Percentiles rank a stretch among this genome's conserved stretches.
Evolutionary conservation across 2,113 vertebrate species (phyloP).

Genomic region (Oreochromis spilurus): DNA sequence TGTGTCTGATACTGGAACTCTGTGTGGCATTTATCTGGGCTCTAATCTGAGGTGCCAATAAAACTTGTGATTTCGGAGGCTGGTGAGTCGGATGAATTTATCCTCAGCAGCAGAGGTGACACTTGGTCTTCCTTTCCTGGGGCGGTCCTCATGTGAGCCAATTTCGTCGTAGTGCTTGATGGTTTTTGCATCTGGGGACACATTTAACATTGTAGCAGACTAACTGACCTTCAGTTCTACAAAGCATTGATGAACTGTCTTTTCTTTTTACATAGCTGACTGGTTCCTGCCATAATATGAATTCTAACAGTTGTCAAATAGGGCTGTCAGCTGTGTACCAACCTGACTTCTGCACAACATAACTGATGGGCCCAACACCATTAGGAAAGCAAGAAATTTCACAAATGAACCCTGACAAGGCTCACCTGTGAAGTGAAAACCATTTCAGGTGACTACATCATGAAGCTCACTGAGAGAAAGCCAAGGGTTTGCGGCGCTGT

Average conservation of each 20-base stretch:
- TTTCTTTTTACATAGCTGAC: not conserved
- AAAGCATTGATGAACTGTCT: not conserved
- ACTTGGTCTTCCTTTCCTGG: not conserved
- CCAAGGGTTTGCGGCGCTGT: not conserved
- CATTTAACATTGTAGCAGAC: not conserved
- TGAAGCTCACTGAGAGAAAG: not conserved
- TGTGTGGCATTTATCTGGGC: not conserved
- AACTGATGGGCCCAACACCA: not conserved
- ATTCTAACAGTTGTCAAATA: not conserved
- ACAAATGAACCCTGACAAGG: too few species aligned
- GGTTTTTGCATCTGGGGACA: not conserved
- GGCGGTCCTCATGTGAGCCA: not conserved
- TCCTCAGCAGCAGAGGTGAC: not conserved
- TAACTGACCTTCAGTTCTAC: not conserved
- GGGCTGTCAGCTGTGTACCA: not conserved
- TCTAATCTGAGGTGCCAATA: not conserved
- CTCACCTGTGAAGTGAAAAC: too few species aligned
- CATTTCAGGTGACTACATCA: too few species aligned
- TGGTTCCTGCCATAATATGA: not conserved
- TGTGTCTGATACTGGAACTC: not conserved
- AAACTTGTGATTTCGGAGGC: not conserved
- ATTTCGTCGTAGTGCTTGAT: not conserved
- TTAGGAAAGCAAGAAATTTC: too few species aligned
- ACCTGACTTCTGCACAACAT: not conserved
- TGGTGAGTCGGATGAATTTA: not conserved